phyloP scores from a whole-genome alignment of 2,888 invertebrate genomes.

The Mythimna impura region DNA sequence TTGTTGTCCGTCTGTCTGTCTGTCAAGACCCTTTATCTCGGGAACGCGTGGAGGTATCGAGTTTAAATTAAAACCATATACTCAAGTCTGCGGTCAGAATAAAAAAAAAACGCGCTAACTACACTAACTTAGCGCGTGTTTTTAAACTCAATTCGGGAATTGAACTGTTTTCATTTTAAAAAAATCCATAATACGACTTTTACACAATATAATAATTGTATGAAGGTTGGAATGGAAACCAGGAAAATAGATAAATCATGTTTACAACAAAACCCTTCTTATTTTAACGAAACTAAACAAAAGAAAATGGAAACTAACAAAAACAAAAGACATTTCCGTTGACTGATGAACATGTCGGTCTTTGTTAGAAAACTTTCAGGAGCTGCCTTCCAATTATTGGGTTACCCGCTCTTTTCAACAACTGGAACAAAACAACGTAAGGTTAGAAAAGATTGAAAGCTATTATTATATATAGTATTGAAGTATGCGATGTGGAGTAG shows the following conservation, averaged over 20 bases:
- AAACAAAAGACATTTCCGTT: slow-evolving; percentile 28
- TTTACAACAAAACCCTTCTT: neutral
- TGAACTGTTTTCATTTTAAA: too few species aligned
- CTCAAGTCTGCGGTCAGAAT: too few species aligned
- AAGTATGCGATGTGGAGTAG: neutral
- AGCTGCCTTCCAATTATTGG: slow-evolving; percentile 14
- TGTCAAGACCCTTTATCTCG: too few species aligned
- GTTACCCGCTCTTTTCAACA: slow-evolving; percentile 4
- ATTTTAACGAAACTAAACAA: slow-evolving; percentile 8
- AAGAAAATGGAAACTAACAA: slow-evolving; percentile 26
- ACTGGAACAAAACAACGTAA: neutral
- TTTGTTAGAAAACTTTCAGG: slow-evolving; percentile 40
- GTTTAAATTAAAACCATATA: too few species aligned
- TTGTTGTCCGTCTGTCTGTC: too few species aligned
- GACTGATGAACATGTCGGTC: slow-evolving; percentile 49
- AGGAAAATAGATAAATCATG: neutral
- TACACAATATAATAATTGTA: neutral
- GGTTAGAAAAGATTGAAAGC: neutral
- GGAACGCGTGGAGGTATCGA: too few species aligned
- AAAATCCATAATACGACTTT: neutral
- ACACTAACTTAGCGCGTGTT: too few species aligned
- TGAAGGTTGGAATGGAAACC: neutral
- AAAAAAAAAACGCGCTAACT: too few species aligned
- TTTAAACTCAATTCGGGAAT: too few species aligned
- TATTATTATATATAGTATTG: neutral